Percentiles rank a stretch among this genome's conserved stretches.
Conservation (phyloP, 2,113 vertebrate genomes). For the Dromiciops gliroides region DNA sequence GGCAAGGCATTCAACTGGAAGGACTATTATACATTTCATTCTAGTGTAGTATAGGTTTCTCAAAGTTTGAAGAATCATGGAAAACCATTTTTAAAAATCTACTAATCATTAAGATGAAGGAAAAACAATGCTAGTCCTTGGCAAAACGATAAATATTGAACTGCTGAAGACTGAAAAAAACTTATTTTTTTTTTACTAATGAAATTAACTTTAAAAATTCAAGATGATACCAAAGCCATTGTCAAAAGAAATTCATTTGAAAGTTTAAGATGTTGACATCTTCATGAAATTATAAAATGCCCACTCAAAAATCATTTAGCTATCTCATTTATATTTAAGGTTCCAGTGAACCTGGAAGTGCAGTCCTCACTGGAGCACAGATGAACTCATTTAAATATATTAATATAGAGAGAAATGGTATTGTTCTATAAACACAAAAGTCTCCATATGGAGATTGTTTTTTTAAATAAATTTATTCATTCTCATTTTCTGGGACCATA, state of each 20-base stretch:
- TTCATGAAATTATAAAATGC: too few relatives aligned
- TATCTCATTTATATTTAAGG: too few relatives aligned
- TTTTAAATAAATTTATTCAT: neutral
- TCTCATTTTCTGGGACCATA: neutral
- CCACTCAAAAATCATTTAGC: too few relatives aligned
- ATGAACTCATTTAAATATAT: too few relatives aligned
- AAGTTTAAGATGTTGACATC: too few relatives aligned
- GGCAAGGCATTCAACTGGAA: neutral
- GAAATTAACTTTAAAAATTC: too few relatives aligned
- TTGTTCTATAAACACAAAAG: neutral
- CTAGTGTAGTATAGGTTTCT: neutral
- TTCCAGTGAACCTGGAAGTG: too few relatives aligned
- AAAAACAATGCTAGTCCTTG: neutral
- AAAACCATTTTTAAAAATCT: neutral
- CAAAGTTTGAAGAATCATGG: neutral
- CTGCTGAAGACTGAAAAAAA: neutral
- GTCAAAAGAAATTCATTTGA: too few relatives aligned
- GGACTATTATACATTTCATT: neutral
- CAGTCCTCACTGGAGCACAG: too few relatives aligned
- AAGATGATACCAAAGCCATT: too few relatives aligned
- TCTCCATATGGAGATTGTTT: neutral
- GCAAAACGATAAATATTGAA: neutral
- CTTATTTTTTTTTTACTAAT: too few relatives aligned
- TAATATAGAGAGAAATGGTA: neutral
- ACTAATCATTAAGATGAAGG: neutral